Conservation (phyloP, 2,113 vertebrate genomes). For the Ellobius talpinus region DNA sequence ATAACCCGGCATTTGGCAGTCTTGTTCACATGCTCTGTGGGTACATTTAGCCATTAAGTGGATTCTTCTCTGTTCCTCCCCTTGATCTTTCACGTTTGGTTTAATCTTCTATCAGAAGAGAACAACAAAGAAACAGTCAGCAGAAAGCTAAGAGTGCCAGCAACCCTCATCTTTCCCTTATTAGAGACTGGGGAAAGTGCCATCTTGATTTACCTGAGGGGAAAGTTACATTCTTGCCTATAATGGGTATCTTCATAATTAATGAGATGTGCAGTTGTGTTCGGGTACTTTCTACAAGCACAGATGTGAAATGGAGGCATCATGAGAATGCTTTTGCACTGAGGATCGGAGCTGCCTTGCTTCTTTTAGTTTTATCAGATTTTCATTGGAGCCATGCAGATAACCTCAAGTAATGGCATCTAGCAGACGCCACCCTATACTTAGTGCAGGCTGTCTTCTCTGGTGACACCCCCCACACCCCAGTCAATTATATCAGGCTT, state of each 20-base stretch:
- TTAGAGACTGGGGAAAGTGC: neutral
- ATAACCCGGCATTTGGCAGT: conserved; percentile 22
- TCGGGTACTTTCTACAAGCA: neutral
- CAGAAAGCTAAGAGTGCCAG: neutral
- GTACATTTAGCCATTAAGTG: conserved; percentile 19
- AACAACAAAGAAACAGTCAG: neutral
- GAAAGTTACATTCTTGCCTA: neutral
- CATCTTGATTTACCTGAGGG: neutral
- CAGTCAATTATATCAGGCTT: neutral
- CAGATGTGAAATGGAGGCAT: neutral
- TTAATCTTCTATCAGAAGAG: conserved; percentile 23
- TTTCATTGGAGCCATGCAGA: neutral
- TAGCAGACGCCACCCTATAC: neutral
- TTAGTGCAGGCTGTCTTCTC: conserved; percentile 21
- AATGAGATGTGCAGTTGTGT: neutral
- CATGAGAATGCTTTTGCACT: neutral
- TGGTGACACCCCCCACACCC: neutral
- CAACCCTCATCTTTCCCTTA: conserved; percentile 15
- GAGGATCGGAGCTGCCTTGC: neutral
- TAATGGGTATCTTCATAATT: neutral
- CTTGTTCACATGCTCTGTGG: neutral
- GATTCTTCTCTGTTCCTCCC: conserved; percentile 7
- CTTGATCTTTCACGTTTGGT: neutral
- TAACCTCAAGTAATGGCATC: neutral
- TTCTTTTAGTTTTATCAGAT: neutral